These are phyloP conservation scores for Heterocephalus glaber DNA, from an alignment of 2,113 vertebrate species.

Conservation along the genomic window DNA sequence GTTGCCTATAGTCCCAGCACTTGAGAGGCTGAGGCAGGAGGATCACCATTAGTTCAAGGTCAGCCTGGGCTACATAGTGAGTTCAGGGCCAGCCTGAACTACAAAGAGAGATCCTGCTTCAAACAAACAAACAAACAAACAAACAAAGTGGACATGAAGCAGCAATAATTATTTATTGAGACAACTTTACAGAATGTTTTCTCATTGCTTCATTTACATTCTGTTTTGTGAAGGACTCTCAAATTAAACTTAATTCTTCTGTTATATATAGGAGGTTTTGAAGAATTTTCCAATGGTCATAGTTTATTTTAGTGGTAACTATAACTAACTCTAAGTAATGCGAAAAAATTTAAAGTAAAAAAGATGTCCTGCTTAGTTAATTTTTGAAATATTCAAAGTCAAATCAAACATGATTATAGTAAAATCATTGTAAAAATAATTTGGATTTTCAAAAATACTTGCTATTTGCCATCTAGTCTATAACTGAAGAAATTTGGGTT, in stretches of 20 bases:
- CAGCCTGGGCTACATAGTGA: too few relatives aligned
- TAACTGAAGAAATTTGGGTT: neutral
- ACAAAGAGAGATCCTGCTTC: too few relatives aligned
- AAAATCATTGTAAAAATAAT: neutral
- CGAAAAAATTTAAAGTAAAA: neutral
- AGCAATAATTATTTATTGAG: neutral
- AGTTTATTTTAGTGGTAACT: neutral
- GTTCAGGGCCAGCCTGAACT: too few relatives aligned
- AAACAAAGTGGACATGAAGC: neutral
- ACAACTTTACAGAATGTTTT: neutral
- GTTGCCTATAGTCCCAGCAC: too few relatives aligned
- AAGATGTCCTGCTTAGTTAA: neutral
- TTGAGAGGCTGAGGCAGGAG: too few relatives aligned
- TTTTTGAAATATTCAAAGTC: constrained; percentile 9
- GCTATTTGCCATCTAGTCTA: neutral
- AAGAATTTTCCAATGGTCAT: neutral
- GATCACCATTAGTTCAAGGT: too few relatives aligned
- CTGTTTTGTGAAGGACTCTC: constrained; percentile 8
- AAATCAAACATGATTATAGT: neutral
- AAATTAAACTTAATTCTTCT: constrained; percentile 39
- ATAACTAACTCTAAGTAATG: neutral
- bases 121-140: too few relatives aligned
- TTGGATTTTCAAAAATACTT: neutral
- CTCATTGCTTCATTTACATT: constrained; percentile 22
- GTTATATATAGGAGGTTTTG: neutral